Conservation (phyloP, 2,888 invertebrate genomes). For the Drosophila tripunctata region DNA sequence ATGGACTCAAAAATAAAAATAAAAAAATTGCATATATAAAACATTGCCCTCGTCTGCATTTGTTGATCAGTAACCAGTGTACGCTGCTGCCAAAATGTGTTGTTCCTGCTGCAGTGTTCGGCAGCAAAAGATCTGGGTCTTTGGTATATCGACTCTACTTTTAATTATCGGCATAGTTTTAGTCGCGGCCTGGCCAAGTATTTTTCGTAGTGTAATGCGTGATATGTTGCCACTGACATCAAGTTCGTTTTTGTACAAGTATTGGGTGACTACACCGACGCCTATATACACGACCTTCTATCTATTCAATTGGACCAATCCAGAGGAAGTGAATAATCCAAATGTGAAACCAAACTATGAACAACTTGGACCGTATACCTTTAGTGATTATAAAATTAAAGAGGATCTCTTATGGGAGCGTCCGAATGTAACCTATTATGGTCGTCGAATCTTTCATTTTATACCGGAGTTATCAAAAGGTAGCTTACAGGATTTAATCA, state of each 20-base stretch:
- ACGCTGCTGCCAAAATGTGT: conserved; percentile 68
- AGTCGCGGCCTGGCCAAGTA: conserved; percentile 75
- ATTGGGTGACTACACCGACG: conserved; percentile 92
- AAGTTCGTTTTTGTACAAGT: conserved; percentile 87
- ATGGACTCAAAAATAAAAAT: background rate
- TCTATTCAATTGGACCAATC: conserved; percentile 92
- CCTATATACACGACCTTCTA: conserved; percentile 90
- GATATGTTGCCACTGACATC: conserved; percentile 85
- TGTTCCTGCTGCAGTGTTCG: conserved; percentile 77
- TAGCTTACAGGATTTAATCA: conserved; percentile 87
- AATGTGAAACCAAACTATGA: conserved; percentile 86
- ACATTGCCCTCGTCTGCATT: background rate
- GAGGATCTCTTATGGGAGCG: conserved; percentile 87
- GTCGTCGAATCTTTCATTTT: conserved; percentile 90
- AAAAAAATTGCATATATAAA: too few relatives aligned
- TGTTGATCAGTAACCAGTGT: conserved; percentile 26
- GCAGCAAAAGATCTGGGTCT: conserved; percentile 79
- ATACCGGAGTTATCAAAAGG: conserved; percentile 88
- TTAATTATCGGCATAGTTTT: conserved; percentile 67
- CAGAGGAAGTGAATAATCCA: conserved; percentile 85
- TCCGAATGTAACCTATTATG: conserved; percentile 90
- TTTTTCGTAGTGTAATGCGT: conserved; percentile 56
- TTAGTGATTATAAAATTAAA: conserved; percentile 82
- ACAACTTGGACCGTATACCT: conserved; percentile 87
- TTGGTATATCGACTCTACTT: conserved; percentile 63